Percentiles rank a stretch among this genome's conserved stretches.
Evolutionary conservation across 2,888 invertebrate genomes (phyloP).

Genomic region (Drosophila kambysellisi): DNA sequence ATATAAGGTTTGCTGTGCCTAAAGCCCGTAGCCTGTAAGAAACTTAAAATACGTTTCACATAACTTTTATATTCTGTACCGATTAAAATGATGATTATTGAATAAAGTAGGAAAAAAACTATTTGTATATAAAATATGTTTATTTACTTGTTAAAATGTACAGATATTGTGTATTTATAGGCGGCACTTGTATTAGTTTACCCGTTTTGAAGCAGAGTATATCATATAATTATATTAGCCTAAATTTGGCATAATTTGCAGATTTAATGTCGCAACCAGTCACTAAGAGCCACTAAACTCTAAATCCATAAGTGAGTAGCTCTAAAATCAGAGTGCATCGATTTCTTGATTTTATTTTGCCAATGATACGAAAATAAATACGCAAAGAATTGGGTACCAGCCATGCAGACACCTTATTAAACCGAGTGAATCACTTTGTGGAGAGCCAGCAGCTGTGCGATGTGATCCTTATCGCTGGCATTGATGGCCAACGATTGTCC

Average conservation of each 20-base stretch:
- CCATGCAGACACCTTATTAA: no score
- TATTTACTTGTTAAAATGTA: background rate
- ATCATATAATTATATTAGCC: background rate
- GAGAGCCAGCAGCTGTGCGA: no score
- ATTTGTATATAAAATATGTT: no score
- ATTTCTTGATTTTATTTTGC: constrained; percentile 4
- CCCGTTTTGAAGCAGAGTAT: background rate
- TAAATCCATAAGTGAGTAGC: background rate
- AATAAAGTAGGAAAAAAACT: background rate
- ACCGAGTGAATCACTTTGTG: no score
- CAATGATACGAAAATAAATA: constrained; percentile 11
- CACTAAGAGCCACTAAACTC: background rate
- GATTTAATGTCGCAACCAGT: background rate
- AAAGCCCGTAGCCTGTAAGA: background rate
- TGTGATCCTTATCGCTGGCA: no score
- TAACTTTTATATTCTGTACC: background rate
- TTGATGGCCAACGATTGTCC: no score
- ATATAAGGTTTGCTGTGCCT: background rate
- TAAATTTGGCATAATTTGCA: no score
- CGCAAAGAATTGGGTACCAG: no score
- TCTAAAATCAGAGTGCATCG: constrained; percentile 2
- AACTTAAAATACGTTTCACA: background rate
- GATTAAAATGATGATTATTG: background rate
- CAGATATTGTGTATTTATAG: background rate
- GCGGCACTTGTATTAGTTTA: background rate